A percentile compares a stretch with the other conserved stretches of the same genome.
Conservation (phyloP, 2,113 vertebrate species). For the Campylorhamphus procurvoides region DNA sequence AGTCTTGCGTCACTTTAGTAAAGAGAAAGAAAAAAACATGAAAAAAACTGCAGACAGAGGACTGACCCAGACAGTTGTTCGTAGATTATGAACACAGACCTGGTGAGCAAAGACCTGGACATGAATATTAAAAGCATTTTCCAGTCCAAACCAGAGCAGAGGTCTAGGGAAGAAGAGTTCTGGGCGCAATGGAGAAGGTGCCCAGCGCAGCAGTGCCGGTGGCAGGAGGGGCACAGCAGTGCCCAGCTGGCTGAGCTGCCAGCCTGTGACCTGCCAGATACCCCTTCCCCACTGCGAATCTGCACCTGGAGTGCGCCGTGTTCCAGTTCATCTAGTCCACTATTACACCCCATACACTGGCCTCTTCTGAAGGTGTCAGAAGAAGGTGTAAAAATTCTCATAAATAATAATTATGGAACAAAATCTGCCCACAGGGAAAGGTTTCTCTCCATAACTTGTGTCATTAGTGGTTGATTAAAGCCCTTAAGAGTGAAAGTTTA, state of each 20-base stretch:
- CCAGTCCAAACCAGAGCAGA: neutral
- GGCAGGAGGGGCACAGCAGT: neutral
- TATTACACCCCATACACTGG: neutral
- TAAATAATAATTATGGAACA: constrained; percentile 54
- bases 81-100: neutral
- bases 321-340: neutral
- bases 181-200: neutral
- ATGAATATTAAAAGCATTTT: neutral
- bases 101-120: neutral
- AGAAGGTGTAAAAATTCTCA: constrained; percentile 18
- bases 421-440: neutral
- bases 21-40: neutral
- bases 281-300: neutral
- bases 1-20: neutral
- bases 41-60: neutral
- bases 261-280: no score
- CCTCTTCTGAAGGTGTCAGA: constrained; percentile 12
- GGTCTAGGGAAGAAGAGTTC: neutral
- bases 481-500: constrained; percentile 14
- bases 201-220: rapidly evolving
- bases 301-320: neutral
- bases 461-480: constrained; percentile 48
- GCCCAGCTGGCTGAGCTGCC: neutral
- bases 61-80: neutral
- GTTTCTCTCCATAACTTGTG: neutral